Conservation (phyloP, 2,797 vertebrate species). For the Vespertilio murinus region DNA sequence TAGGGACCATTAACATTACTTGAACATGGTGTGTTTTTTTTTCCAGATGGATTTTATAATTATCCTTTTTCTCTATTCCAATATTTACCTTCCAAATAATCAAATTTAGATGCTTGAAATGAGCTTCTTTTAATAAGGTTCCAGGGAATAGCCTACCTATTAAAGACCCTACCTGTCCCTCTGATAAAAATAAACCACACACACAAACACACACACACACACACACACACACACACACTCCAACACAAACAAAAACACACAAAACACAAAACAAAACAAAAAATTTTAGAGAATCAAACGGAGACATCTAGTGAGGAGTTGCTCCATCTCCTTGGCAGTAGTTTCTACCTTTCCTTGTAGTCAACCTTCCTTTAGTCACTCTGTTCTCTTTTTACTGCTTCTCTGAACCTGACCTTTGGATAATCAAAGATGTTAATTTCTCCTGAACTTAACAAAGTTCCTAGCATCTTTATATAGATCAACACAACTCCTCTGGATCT, state of each 20-base stretch:
- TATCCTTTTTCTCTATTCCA: background rate
- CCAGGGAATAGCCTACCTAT: background rate
- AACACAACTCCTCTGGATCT: background rate
- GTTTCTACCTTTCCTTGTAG: background rate
- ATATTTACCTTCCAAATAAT: background rate
- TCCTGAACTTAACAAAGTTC: background rate
- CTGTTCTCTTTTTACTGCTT: background rate
- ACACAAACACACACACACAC: no score
- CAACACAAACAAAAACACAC: background rate
- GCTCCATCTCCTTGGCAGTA: background rate
- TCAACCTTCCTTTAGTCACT: background rate
- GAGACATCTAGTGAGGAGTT: background rate
- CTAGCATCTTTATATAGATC: background rate
- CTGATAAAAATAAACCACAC: background rate
- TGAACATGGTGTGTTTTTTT: background rate
- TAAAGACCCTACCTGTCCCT: background rate
- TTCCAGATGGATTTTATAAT: background rate
- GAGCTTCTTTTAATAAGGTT: background rate
- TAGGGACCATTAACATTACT: background rate
- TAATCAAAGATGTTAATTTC: background rate
- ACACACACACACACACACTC: no score
- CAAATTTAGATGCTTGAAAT: background rate
- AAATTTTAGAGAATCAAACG: background rate
- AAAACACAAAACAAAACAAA: background rate
- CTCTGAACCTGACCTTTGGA: background rate